Conservation (phyloP, 2,888 invertebrate genomes). For the Drosophila picticornis region DNA sequence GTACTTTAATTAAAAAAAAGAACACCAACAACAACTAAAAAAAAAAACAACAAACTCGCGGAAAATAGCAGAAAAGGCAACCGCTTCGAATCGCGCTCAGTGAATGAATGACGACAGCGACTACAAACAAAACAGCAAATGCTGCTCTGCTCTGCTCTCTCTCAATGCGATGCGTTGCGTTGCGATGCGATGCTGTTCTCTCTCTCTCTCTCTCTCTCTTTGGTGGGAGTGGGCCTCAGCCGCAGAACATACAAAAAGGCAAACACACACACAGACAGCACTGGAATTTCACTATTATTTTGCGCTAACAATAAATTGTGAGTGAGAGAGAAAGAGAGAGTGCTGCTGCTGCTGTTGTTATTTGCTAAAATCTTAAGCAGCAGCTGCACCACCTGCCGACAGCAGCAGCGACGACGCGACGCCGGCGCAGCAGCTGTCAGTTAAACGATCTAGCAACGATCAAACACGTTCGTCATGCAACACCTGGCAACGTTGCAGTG, state of each 20-base stretch:
- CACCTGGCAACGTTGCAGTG: slow-evolving; percentile 14
- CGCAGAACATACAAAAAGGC: slow-evolving; percentile 25
- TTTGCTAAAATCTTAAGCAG: slow-evolving; percentile 56
- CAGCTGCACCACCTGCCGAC: slow-evolving; percentile 70
- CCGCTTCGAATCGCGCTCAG: slow-evolving; percentile 62
- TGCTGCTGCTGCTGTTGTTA: slow-evolving; percentile 29
- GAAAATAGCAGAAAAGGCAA: slow-evolving; percentile 28
- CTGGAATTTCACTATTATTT: slow-evolving; percentile 74
- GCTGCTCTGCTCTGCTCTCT: slow-evolving; percentile 4
- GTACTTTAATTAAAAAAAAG: slow-evolving; percentile 62
- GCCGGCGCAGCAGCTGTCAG: slow-evolving; percentile 74
- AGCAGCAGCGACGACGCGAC: slow-evolving; percentile 49
- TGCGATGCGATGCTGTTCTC: slow-evolving; percentile 43
- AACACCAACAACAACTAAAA: slow-evolving; percentile 19
- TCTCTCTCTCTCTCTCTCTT: slow-evolving; percentile 16
- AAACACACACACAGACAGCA: slow-evolving; percentile 33
- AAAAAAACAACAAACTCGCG: slow-evolving; percentile 29
- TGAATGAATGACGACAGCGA: slow-evolving; percentile 59
- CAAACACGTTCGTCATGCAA: slow-evolving; percentile 43
- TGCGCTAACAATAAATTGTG: slow-evolving; percentile 27
- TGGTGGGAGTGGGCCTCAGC: slow-evolving; percentile 42
- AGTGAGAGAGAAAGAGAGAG: slow-evolving; percentile 3
- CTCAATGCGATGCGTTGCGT: background rate
- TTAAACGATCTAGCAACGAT: slow-evolving; percentile 41
- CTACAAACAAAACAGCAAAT: slow-evolving; percentile 20